Evolutionary conservation across 2,888 invertebrate genomes (phyloP), one percentile per base, ranked within the genome.

Genomic region (Lymantria dispar): DNA sequence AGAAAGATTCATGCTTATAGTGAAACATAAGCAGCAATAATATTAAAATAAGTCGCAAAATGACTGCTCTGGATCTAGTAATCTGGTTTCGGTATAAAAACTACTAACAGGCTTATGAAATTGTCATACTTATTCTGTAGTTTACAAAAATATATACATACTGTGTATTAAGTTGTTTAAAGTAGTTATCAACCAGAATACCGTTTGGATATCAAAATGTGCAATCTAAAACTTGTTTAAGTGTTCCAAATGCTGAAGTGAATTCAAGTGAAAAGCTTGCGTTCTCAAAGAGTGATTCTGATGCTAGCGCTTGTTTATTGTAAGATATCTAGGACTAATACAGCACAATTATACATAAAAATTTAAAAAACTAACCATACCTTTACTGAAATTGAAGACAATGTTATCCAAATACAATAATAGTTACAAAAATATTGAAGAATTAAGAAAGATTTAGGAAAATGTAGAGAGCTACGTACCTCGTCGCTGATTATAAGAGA

Each of bases 401-500:
- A 63, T 68, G 56, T 68, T 71, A 68, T 63, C 56, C 61, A 65
- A 63, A 57, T 59, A 60, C 56, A 61, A 59, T n/a, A n/a, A n/a
- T 63, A 67, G 62, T 60, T 51, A 54, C 50, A 58, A 54, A 62
- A 48, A 56, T 53, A 56, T 54, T 54, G 30, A 40, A 54, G 7
- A 31, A 37, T 52, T 51, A 30, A 47, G 48, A 47, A 54, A 53
- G 22, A 2, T 41, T 30, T 59, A 58, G 37, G 8, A 48, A 41
- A 51, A 54, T 44, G 37, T 38, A 52, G 9, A 44, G 49, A 12
- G 43, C 54, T 84, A 90, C 93, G 87, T 95, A 98, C 98, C 97
- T 98, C 98, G 87, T 98, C 98, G 80, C 97, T 96, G 80, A 98
- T 97, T 76, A 98, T 96, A 69, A 98, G 93, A 71, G 97, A 97